Conservation (phyloP, 2,888 invertebrate genomes). For the Heliconius erato region DNA sequence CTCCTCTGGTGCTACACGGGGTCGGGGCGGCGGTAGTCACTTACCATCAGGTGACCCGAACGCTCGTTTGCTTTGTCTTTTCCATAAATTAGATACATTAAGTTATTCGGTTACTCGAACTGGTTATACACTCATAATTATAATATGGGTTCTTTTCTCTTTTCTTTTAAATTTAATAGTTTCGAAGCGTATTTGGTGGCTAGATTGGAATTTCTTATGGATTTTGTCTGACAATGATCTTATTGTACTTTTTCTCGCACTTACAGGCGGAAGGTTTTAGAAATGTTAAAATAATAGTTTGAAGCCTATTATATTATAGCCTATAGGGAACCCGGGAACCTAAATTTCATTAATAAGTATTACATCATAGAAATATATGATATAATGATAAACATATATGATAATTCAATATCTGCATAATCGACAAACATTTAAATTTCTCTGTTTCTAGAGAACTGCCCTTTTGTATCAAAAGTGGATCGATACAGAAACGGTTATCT, state of each 20-base stretch:
- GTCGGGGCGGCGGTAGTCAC: too few species aligned
- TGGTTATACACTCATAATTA: not conserved
- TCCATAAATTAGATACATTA: too few species aligned
- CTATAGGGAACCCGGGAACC: too few species aligned
- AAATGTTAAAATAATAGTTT: not conserved
- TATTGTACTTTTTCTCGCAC: slow-evolving; percentile 31
- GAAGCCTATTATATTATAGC: too few species aligned
- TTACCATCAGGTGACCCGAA: too few species aligned
- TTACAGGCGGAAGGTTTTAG: not conserved
- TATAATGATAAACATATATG: not conserved
- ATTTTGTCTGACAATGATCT: slow-evolving; percentile 36
- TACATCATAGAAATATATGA: too few species aligned
- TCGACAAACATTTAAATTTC: slow-evolving; percentile 55
- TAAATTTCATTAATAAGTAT: too few species aligned
- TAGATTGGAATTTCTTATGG: slow-evolving; percentile 28
- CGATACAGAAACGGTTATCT: slow-evolving; percentile 76
- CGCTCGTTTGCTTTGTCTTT: too few species aligned
- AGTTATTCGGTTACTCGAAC: too few species aligned
- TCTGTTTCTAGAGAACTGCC: slow-evolving; percentile 52
- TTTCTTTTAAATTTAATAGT: not conserved
- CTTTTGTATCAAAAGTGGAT: slow-evolving; percentile 54
- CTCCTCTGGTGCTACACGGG: too few species aligned
- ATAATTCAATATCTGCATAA: slow-evolving; percentile 65
- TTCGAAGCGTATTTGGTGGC: slow-evolving; percentile 16
- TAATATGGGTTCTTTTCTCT: not conserved